Percentiles rank a stretch among this genome's conserved stretches.
Evolutionary conservation across 2,888 invertebrate species (phyloP).

Genomic region (Taenaris catops): DNA sequence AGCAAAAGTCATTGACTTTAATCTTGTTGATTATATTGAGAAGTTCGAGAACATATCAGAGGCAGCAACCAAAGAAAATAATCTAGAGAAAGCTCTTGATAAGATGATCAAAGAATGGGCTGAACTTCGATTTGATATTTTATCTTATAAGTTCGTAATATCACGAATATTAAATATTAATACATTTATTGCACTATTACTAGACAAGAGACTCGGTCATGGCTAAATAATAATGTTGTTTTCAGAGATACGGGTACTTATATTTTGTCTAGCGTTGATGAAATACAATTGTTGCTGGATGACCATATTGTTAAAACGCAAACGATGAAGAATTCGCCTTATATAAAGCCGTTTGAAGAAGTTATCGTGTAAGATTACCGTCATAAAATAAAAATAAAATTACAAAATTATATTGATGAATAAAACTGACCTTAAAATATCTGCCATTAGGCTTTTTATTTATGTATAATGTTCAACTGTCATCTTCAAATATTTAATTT

Average conservation of each 20-base stretch:
- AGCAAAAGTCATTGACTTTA: slow-evolving; percentile 92
- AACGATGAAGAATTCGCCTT: slow-evolving; percentile 98
- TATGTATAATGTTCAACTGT: too few species aligned
- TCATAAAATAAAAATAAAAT: too few species aligned
- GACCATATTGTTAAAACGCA: slow-evolving; percentile 98
- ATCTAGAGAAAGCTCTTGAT: slow-evolving; percentile 91
- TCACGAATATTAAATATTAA: too few species aligned
- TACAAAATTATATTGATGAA: too few species aligned
- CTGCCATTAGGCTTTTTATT: too few species aligned
- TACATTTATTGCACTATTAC: neutral
- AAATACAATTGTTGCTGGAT: slow-evolving; percentile 94
- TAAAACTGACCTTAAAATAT: too few species aligned
- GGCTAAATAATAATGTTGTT: slow-evolving; percentile 10
- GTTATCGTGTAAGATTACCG: slow-evolving; percentile 89
- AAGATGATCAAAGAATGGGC: slow-evolving; percentile 97
- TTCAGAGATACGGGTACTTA: slow-evolving; percentile 92
- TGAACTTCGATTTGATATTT: slow-evolving; percentile 86
- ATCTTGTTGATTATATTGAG: slow-evolving; percentile 91
- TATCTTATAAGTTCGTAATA: slow-evolving; percentile 82
- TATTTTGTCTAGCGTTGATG: slow-evolving; percentile 94
- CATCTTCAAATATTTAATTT: too few species aligned
- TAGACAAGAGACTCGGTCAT: neutral
- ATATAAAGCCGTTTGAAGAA: slow-evolving; percentile 96
- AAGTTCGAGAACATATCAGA: slow-evolving; percentile 96
- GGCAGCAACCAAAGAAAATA: slow-evolving; percentile 97